These are phyloP conservation scores for Drosophila hamatofila DNA, from an alignment of 2,888 invertebrate species.

Conservation along the genomic window DNA sequence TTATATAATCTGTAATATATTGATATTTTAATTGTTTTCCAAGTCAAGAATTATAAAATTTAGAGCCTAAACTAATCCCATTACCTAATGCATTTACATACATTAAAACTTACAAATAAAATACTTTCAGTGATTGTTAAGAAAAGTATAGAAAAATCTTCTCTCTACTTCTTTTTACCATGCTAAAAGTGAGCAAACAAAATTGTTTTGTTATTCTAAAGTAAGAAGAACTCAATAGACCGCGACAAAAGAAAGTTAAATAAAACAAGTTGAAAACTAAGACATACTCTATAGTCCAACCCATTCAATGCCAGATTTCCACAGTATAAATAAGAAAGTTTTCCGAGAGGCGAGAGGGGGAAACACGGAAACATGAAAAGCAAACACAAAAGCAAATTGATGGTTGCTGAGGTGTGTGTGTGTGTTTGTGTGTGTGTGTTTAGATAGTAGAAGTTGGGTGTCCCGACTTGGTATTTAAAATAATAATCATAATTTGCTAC, in stretches of 20 bases:
- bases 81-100: too few species aligned
- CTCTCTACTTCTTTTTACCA: too few species aligned
- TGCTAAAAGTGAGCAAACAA: not conserved
- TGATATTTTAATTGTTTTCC: too few species aligned
- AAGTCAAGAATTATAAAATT: too few species aligned
- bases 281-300: not conserved
- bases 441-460: not conserved
- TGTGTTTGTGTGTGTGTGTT: constrained; percentile 4
- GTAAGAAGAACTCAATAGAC: not conserved
- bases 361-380: not conserved
- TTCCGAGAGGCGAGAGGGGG: not conserved
- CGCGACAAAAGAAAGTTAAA: not conserved
- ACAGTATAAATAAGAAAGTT: constrained; percentile 1
- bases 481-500: constrained; percentile 75
- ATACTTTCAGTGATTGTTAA: not conserved
- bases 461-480: constrained; percentile 56
- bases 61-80: too few species aligned
- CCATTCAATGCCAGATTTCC: constrained; percentile 2
- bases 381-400: not conserved
- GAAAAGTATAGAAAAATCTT: not conserved
- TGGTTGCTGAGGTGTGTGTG: not conserved
- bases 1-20: too few species aligned
- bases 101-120: too few species aligned
- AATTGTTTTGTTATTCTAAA: not conserved
- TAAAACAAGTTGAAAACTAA: not conserved